These are phyloP conservation scores for Phaonia tiefii DNA, from an alignment of 2,888 invertebrate species.

Conservation along the genomic window DNA sequence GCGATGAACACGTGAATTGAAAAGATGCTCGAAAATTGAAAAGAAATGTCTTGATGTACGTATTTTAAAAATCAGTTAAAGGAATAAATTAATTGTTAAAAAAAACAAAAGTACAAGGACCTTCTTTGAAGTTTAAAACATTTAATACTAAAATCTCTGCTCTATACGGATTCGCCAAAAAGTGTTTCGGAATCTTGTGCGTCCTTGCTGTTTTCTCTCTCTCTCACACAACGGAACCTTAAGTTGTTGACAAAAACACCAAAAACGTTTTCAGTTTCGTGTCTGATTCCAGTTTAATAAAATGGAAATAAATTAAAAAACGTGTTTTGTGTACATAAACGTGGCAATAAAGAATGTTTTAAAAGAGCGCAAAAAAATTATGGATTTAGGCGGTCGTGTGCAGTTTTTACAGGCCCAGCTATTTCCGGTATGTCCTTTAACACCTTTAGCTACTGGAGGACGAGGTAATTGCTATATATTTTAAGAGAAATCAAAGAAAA, in stretches of 20 bases:
- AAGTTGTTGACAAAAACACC: too few relatives aligned
- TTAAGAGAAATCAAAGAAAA: too few relatives aligned
- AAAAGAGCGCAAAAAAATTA: constrained; percentile 29
- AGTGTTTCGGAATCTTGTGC: too few relatives aligned
- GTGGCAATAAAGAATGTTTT: constrained; percentile 8
- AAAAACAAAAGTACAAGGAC: too few relatives aligned
- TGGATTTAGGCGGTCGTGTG: constrained; percentile 75
- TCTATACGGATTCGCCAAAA: too few relatives aligned
- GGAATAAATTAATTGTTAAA: background rate
- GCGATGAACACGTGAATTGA: constrained; percentile 51
- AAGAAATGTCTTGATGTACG: background rate
- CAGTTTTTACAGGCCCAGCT: constrained; percentile 80
- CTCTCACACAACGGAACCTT: too few relatives aligned
- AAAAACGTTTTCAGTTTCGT: too few relatives aligned
- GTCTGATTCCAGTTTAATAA: background rate
- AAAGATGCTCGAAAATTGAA: constrained; percentile 34
- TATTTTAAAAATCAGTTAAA: background rate
- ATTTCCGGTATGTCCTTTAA: constrained; percentile 79
- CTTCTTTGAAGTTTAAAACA: too few relatives aligned
- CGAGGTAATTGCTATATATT: constrained; percentile 74
- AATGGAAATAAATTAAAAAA: constrained; percentile 28
- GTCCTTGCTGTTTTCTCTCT: too few relatives aligned
- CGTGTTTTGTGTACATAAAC: constrained; percentile 8
- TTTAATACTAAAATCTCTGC: too few relatives aligned
- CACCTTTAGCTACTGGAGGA: constrained; percentile 68